Percentiles rank a stretch among this genome's conserved stretches.
These are phyloP conservation scores for Oscheius sp. DNA, from an alignment of 1,140 invertebrate species.

Conservation along the genomic window DNA sequence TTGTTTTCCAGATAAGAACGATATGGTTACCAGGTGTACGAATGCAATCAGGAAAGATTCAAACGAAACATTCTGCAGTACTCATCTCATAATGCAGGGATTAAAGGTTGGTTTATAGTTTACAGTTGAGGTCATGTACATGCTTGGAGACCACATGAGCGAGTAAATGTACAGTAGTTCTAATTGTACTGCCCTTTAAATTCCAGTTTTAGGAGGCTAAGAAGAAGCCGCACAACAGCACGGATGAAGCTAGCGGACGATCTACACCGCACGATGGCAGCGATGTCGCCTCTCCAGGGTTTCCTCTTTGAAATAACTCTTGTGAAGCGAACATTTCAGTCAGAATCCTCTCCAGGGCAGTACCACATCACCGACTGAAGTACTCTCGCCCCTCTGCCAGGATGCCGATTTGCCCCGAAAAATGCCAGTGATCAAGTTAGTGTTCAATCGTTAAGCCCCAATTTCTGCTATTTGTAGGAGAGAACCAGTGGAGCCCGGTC, in stretches of 20 bases:
- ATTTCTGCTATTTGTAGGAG: no score
- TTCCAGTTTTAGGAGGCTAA: background rate
- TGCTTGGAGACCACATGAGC: background rate
- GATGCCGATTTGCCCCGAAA: background rate
- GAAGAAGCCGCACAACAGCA: background rate
- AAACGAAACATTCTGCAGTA: background rate
- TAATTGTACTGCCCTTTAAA: background rate
- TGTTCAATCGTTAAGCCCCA: no score
- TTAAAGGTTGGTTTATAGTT: background rate
- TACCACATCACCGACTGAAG: no score
- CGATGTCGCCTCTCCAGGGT: no score
- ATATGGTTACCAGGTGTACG: background rate
- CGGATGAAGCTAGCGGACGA: no score
- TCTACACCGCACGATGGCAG: no score
- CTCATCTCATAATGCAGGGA: slow-evolving; percentile 8
- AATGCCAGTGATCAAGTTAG: background rate
- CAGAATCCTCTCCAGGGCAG: no score
- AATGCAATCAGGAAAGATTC: slow-evolving; percentile 13
- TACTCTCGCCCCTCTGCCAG: background rate
- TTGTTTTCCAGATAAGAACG: slow-evolving; percentile 1
- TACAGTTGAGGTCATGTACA: background rate
- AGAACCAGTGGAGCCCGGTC: no score
- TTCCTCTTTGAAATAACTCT: no score
- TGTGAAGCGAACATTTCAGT: no score
- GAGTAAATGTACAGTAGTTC: background rate